A percentile compares a stretch with the other conserved stretches of the same genome.
These are phyloP conservation scores for Lipophrys pholis DNA, from an alignment of 2,113 vertebrate species.

Conservation along the genomic window DNA sequence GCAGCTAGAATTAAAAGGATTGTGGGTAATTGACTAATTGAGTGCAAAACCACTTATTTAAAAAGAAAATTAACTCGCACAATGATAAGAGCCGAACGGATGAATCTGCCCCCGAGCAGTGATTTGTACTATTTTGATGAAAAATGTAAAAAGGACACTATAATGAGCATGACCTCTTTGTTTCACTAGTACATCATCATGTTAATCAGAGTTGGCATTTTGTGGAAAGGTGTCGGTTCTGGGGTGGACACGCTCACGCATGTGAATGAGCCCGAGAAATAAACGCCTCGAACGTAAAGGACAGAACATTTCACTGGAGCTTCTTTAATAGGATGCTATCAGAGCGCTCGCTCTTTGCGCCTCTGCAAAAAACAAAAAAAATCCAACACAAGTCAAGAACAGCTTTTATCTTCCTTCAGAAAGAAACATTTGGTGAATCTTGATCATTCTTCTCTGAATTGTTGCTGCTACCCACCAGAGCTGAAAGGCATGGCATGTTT, in stretches of 20 bases:
- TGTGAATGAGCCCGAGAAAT: neutral
- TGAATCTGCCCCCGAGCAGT: neutral
- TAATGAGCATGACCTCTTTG: neutral
- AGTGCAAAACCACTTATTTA: neutral
- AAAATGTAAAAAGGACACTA: neutral
- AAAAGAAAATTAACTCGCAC: neutral
- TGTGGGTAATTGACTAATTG: neutral
- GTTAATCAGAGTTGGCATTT: conserved; percentile 9
- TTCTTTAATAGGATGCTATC: conserved; percentile 10
- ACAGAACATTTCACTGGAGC: conserved; percentile 10
- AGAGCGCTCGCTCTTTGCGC: conserved; percentile 6
- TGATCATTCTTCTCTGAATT: neutral
- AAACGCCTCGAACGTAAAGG: conserved; percentile 5
- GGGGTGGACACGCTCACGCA: neutral
- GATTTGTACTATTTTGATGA: neutral
- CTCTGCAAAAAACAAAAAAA: neutral
- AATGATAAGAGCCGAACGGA: neutral
- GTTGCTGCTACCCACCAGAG: neutral
- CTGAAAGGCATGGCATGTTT: conserved; percentile 15
- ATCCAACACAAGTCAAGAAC: conserved; percentile 14
- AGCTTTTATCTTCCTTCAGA: conserved; percentile 3
- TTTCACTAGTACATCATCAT: neutral
- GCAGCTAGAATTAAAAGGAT: neutral
- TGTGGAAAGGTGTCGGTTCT: neutral
- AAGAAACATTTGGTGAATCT: conserved; percentile 10